These are phyloP conservation scores for Planococcus citri DNA, from an alignment of 1,140 invertebrate species.

Conservation along the genomic window DNA sequence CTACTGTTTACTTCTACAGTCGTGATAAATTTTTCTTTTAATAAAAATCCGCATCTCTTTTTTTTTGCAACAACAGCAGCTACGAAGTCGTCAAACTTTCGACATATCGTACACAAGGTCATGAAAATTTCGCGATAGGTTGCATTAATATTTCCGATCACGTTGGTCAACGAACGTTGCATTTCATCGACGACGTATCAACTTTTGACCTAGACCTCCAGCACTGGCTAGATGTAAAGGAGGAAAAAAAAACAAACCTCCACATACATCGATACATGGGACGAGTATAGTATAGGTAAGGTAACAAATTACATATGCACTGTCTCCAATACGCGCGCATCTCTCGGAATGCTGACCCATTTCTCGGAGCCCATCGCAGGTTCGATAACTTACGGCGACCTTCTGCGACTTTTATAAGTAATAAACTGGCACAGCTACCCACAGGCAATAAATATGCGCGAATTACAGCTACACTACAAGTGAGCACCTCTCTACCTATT, in stretches of 20 bases:
- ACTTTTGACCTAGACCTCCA: background rate
- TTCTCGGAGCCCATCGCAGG: background rate
- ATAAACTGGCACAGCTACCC: slow-evolving; percentile 5
- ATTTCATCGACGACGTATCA: background rate
- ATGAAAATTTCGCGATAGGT: background rate
- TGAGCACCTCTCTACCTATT: no score
- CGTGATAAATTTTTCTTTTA: no score
- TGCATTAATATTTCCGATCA: background rate
- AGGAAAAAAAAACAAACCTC: no score
- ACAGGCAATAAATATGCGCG: background rate
- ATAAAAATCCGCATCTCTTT: no score
- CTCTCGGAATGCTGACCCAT: background rate
- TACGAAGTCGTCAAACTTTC: background rate
- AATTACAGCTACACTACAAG: background rate
- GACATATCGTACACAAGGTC: background rate
- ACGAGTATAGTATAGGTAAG: no score
- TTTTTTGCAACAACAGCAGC: no score
- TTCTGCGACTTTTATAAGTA: background rate
- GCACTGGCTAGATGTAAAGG: no score
- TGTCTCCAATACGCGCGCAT: background rate
- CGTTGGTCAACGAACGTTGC: no score
- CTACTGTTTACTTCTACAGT: no score
- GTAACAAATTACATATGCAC: background rate
- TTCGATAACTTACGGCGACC: background rate
- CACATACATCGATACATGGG: no score